Base-by-base conservation (phyloP, 2,797 vertebrate genomes). In the Ctenosaura bakeri region DNA sequence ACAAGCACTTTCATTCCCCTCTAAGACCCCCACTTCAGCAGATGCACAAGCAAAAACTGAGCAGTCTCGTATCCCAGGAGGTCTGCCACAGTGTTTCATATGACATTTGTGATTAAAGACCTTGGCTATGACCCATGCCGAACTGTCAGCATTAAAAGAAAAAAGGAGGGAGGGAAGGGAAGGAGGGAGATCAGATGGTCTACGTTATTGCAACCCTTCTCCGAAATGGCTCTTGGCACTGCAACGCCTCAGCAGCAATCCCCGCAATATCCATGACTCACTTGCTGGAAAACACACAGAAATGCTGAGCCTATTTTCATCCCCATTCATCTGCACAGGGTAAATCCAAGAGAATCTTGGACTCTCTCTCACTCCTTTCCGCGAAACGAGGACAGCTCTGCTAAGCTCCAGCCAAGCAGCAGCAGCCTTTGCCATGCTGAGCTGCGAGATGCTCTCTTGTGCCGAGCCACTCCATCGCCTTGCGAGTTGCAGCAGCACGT, bases 151-250 rank as follows among this genome's bases (percentile, higher is more conserved):
- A 88, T 88, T 88, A 88, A 90, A 88, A 77, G 32, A 42, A 56
- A 50, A 59, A 35, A 16, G 22, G 69, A 29, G 29, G 54, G 12
- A 38, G 87, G 29, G 18, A 62, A 69, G 59, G 71, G 12, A 69
- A 56, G 32, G 73, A 69, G 86, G 80, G 73, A 71, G 86, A 88
- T 90, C 81, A 79, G 86, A 90, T 88, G 86, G 46, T 84, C 90
- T 54, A 84, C 59, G 29, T 88, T 90, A 86, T 69, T 90, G 81
- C 62, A 90, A 79, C 79, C 76, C 73, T 90, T 90, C 38, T 90
- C 90, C 81, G 59, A 88, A 90, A 88, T 84, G 90, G 90, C 80
- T 84, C 76, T 90, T 90, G 90, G 90, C 90, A 88, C 73, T 62
- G 69, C 42, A 83, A 87, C 66, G 73, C 64, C 54, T 80, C 42